These are phyloP conservation scores for Ceyx margarethae DNA, from an alignment of 2,113 vertebrate species.

Conservation along the genomic window DNA sequence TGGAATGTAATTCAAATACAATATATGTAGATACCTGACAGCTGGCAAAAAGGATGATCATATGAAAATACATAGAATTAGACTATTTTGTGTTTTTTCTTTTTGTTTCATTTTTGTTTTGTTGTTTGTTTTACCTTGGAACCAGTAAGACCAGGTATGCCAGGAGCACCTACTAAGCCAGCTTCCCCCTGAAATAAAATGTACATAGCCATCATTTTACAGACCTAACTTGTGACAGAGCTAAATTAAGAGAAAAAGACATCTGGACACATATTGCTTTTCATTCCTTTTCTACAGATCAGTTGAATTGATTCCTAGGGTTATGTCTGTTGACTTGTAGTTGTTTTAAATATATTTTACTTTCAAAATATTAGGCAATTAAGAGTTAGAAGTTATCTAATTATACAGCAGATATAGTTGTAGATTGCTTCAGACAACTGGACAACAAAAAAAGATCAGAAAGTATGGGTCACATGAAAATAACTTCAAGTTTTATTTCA, in stretches of 20 bases:
- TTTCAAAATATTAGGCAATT: neutral
- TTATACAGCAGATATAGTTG: neutral
- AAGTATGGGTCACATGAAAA: neutral
- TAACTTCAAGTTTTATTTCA: neutral
- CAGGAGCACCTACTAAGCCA: constrained; percentile 55
- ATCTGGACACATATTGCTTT: neutral
- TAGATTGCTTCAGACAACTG: neutral
- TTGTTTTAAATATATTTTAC: neutral
- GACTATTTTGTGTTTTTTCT: neutral
- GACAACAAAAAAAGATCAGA: neutral
- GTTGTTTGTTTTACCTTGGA: constrained; percentile 35
- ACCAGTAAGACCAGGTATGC: constrained; percentile 42
- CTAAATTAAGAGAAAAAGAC: neutral
- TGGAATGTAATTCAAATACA: neutral
- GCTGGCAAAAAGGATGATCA: neutral
- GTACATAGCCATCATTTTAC: neutral
- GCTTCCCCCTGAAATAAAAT: constrained; percentile 68
- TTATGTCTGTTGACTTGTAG: neutral
- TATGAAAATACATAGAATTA: neutral
- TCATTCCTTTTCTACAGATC: neutral
- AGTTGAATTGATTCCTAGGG: neutral
- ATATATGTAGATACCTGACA: neutral
- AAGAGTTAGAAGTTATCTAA: neutral
- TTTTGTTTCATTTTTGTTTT: neutral
- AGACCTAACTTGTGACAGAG: neutral